These are phyloP conservation scores for Egretta garzetta DNA, from an alignment of 2,113 vertebrate genomes.

Conservation along the genomic window DNA sequence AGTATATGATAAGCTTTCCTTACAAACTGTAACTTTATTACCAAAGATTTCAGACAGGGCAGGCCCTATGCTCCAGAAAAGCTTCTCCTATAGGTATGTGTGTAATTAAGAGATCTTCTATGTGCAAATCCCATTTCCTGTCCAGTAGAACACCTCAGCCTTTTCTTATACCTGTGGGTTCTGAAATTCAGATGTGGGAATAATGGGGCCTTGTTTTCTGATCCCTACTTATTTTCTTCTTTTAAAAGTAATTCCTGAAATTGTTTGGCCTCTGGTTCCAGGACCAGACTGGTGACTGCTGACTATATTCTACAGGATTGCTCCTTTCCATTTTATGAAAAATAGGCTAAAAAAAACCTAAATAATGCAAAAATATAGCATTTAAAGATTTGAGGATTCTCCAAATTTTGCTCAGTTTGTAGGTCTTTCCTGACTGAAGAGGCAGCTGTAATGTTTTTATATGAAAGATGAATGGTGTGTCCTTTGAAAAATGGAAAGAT, in stretches of 20 bases:
- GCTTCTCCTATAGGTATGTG: neutral
- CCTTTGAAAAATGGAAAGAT: neutral
- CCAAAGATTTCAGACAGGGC: neutral
- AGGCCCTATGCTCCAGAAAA: neutral
- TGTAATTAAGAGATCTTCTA: neutral
- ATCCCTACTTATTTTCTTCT: neutral
- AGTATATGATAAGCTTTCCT: neutral
- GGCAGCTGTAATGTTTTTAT: neutral
- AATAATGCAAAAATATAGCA: neutral
- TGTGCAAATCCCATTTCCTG: neutral
- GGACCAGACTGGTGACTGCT: neutral
- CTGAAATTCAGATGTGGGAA: neutral
- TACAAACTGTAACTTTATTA: neutral
- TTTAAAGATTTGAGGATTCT: neutral
- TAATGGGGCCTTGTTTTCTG: neutral
- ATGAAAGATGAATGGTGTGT: neutral
- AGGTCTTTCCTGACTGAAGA: neutral
- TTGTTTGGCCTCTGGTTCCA: neutral
- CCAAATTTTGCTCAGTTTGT: neutral
- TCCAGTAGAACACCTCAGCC: neutral
- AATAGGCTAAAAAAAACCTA: neutral
- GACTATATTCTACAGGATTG: neutral
- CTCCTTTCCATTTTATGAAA: neutral
- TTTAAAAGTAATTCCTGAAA: neutral
- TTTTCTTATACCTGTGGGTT: neutral